Percentiles rank a stretch among this genome's conserved stretches.
Conservation (phyloP, 2,113 vertebrate genomes). For the Puma concolor region DNA sequence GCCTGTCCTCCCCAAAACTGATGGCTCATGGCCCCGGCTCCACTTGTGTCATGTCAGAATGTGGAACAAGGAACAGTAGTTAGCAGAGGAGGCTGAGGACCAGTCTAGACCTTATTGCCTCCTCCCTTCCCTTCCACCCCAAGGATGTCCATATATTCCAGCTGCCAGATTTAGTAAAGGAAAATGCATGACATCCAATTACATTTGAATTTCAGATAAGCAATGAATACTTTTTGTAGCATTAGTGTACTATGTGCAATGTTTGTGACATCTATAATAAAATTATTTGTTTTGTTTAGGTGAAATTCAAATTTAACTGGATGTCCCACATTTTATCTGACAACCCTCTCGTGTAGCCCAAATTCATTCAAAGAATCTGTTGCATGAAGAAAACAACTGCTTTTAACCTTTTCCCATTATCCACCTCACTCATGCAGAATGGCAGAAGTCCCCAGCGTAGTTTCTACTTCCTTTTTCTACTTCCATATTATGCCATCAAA, state of each 20-base stretch:
- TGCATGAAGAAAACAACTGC: background rate
- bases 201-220: background rate
- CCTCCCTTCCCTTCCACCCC: background rate
- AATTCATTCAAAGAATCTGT: background rate
- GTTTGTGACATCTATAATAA: background rate
- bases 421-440: background rate
- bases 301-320: constrained; percentile 1
- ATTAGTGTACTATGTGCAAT: background rate
- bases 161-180: background rate
- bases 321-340: background rate
- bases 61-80: background rate
- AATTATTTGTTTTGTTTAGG: background rate
- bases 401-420: background rate
- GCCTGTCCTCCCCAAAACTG: background rate
- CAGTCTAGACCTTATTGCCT: background rate
- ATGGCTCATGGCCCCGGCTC: accelerated
- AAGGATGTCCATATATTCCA: background rate
- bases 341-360: background rate
- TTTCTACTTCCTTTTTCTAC: background rate
- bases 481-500: background rate
- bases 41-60: background rate
- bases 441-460: background rate
- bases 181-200: background rate
- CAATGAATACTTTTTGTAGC: background rate
- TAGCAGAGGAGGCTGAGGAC: background rate